Conservation (phyloP, 2,888 invertebrate species). For the Amorpha juglandis region DNA sequence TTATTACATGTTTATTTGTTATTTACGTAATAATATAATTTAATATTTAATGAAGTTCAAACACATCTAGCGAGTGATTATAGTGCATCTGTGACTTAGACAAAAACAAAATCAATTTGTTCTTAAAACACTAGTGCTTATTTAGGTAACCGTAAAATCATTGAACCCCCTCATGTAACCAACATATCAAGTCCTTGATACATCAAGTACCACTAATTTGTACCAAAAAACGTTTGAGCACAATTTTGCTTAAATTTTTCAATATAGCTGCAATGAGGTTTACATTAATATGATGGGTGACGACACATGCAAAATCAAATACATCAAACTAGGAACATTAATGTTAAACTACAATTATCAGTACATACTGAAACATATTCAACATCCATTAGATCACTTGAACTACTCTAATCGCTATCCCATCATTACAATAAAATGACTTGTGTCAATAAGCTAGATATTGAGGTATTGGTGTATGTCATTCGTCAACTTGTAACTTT, state of each 20-base stretch:
- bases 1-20: constrained; percentile 26
- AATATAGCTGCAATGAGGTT: constrained; percentile 48
- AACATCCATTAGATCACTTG: constrained; percentile 63
- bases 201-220: constrained; percentile 52
- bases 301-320: constrained; percentile 61
- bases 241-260: constrained; percentile 50
- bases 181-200: constrained; percentile 36
- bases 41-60: constrained; percentile 29
- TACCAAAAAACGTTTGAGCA: constrained; percentile 69
- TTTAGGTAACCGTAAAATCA: constrained; percentile 65
- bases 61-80: constrained; percentile 26
- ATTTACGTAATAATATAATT: constrained; percentile 30
- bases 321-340: constrained; percentile 70
- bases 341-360: constrained; percentile 57
- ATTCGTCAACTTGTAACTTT: constrained; percentile 86
- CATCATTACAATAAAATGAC: constrained; percentile 46
- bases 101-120: constrained; percentile 64
- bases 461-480: constrained; percentile 54
- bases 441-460: constrained; percentile 48
- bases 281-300: constrained; percentile 40
- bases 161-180: constrained; percentile 39
- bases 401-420: constrained; percentile 58
- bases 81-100: constrained; percentile 68
- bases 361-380: constrained; percentile 66
- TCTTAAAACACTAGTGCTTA: constrained; percentile 59